A percentile compares a stretch with the other conserved stretches of the same genome.
Conservation (phyloP, 92 coral and sea anemone genomes). For the Epizoanthus rinbou region DNA sequence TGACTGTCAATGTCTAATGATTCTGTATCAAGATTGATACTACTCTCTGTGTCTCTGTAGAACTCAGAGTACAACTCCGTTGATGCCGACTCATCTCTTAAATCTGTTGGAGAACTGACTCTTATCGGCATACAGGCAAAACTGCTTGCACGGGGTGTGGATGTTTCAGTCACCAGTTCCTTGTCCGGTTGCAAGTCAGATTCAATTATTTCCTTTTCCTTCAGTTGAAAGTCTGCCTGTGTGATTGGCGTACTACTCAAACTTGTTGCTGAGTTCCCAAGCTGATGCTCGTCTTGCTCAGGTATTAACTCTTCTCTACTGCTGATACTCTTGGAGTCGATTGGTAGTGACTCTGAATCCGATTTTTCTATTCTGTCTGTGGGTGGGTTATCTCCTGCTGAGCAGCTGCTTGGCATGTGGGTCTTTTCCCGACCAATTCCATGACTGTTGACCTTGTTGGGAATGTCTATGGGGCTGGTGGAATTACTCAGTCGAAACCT, state of each 20-base stretch:
- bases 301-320: not conserved
- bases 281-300: too few species aligned
- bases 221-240: not conserved
- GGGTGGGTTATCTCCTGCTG: not conserved
- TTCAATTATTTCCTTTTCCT: not conserved
- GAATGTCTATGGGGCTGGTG: constrained; percentile 4
- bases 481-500: constrained; percentile 25
- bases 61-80: not conserved
- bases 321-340: not conserved
- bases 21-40: not conserved
- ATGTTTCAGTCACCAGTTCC: not conserved
- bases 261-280: not conserved
- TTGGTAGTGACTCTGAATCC: not conserved
- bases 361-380: not conserved
- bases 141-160: constrained; percentile 15
- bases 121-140: constrained; percentile 17
- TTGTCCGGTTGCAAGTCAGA: not conserved
- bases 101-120: constrained; percentile 8
- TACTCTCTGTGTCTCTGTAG: not conserved
- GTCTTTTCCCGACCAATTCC: not conserved
- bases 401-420: not conserved
- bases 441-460: not conserved
- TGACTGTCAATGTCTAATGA: not conserved
- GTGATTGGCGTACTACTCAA: not conserved
- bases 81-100: not conserved